These are phyloP conservation scores for Andrena dorsata DNA, from an alignment of 2,888 invertebrate species.

Conservation along the genomic window DNA sequence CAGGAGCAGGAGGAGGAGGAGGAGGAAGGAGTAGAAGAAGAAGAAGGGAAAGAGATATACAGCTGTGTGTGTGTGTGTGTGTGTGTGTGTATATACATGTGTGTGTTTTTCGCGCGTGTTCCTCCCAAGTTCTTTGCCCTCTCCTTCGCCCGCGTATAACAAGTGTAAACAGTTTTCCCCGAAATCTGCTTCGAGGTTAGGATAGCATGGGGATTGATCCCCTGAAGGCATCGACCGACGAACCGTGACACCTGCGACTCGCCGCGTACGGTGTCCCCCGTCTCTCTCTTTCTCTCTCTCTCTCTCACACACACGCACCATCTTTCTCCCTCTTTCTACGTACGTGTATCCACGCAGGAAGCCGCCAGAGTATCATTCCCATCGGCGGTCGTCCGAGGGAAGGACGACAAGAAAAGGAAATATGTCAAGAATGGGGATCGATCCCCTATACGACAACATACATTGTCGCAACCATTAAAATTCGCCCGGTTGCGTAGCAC, in stretches of 20 bases:
- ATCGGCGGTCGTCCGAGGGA: constrained; percentile 48
- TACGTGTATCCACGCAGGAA: constrained; percentile 53
- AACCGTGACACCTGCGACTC: constrained; percentile 66
- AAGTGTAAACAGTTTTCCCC: constrained; percentile 62
- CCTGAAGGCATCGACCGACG: constrained; percentile 63
- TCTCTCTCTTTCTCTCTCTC: constrained; percentile 11
- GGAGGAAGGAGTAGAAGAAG: background rate
- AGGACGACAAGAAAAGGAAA: constrained; percentile 42
- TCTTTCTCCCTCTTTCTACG: constrained; percentile 10
- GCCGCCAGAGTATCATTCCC: constrained; percentile 52
- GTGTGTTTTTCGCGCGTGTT: constrained; percentile 58
- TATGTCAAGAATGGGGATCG: constrained; percentile 70
- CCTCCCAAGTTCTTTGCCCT: constrained; percentile 23
- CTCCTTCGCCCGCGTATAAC: constrained; percentile 12
- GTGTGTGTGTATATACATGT: background rate
- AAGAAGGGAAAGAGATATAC: constrained; percentile 25
- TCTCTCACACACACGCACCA: background rate
- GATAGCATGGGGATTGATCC: constrained; percentile 70
- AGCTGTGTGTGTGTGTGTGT: constrained; percentile 17
- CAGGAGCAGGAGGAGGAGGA: constrained; percentile 7
- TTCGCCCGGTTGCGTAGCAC: constrained; percentile 22
- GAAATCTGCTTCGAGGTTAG: constrained; percentile 66
- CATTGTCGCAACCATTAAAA: constrained; percentile 48
- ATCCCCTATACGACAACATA: constrained; percentile 57
- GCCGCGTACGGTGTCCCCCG: constrained; percentile 43